phyloP scores from a whole-genome alignment of 2,888 invertebrate species.

The Cyrtodaria siliqua region DNA sequence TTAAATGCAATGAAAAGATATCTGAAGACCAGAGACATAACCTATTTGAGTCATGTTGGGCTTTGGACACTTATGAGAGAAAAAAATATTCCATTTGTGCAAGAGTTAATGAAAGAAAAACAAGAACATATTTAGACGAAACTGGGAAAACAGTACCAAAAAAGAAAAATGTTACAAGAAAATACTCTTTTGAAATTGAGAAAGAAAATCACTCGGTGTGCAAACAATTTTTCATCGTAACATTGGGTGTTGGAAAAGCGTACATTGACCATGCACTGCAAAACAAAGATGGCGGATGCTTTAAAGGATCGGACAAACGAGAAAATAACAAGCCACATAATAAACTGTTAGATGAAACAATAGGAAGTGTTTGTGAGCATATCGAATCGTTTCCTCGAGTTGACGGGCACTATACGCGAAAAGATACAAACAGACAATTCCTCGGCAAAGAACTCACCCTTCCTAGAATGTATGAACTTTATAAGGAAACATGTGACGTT shows the following conservation, averaged over 20 bases:
- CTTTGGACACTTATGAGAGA: slow-evolving; percentile 36
- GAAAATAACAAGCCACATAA: slow-evolving; percentile 4
- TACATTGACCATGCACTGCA: slow-evolving; percentile 10
- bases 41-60: slow-evolving; percentile 32
- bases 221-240: not conserved
- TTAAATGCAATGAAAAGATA: slow-evolving; percentile 31
- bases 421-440: slow-evolving; percentile 33
- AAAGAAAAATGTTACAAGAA: slow-evolving; percentile 16
- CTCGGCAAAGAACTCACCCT: slow-evolving; percentile 40
- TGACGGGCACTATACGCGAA: slow-evolving; percentile 49
- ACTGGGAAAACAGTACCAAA: slow-evolving; percentile 10
- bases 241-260: slow-evolving; percentile 3
- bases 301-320: slow-evolving; percentile 5
- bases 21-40: slow-evolving; percentile 17
- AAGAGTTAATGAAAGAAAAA: slow-evolving; percentile 24
- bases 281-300: slow-evolving; percentile 2
- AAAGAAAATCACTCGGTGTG: slow-evolving; percentile 24
- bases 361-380: slow-evolving; percentile 31
- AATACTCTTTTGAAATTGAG: slow-evolving; percentile 21
- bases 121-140: slow-evolving; percentile 21
- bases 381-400: slow-evolving; percentile 57
- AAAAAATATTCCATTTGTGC: slow-evolving; percentile 42
- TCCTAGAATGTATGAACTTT: slow-evolving; percentile 40
- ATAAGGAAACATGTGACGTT: slow-evolving; percentile 16
- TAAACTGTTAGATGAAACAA: slow-evolving; percentile 1